phyloP scores from a whole-genome alignment of 2,888 invertebrate genomes.

The Seira musarum region DNA sequence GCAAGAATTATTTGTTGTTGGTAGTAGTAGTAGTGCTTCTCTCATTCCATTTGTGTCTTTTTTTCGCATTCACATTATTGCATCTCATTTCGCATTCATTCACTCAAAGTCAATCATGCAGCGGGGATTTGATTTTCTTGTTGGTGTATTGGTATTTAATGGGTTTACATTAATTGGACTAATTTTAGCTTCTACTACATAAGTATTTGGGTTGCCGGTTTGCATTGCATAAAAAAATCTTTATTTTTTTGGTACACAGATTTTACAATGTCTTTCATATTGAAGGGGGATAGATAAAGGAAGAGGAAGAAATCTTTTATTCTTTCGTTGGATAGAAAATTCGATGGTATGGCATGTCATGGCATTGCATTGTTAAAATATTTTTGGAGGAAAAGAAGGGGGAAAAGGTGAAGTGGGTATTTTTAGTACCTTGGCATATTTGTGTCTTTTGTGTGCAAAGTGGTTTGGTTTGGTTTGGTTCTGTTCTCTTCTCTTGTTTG shows the following conservation, averaged over 20 bases:
- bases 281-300: background rate
- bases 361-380: background rate
- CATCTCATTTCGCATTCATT: slow-evolving; percentile 1
- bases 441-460: slow-evolving; percentile 9
- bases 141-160: background rate
- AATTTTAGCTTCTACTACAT: background rate
- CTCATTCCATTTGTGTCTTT: background rate
- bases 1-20: slow-evolving; percentile 39
- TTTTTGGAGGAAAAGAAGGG: background rate
- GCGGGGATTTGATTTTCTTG: background rate
- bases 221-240: background rate
- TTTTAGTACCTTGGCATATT: background rate
- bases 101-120: slow-evolving; percentile 5
- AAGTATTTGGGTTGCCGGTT: background rate
- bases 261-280: background rate
- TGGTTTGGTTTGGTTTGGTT: background rate
- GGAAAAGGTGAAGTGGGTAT: background rate
- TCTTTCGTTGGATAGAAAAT: background rate
- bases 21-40: slow-evolving; percentile 18
- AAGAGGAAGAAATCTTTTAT: background rate
- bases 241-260: background rate
- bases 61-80: slow-evolving; percentile 10
- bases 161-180: background rate
- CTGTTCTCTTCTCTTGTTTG: too few relatives aligned
- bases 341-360: background rate